These are phyloP conservation scores for Chiloscyllium punctatum DNA, from an alignment of 2,797 vertebrate genomes.

Conservation along the genomic window DNA sequence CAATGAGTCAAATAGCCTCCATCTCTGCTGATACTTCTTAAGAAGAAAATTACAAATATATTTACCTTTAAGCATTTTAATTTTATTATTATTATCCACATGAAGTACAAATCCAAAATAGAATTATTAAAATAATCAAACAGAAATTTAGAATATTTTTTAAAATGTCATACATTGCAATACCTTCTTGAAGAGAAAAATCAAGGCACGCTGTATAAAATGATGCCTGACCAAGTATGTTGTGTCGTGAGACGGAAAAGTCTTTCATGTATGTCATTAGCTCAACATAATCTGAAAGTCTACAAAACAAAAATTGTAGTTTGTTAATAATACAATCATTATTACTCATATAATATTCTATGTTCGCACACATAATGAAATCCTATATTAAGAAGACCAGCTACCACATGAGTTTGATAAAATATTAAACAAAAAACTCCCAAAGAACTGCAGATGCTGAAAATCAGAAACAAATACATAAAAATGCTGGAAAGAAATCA, in stretches of 20 bases:
- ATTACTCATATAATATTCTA: background rate
- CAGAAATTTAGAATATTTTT: background rate
- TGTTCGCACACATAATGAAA: background rate
- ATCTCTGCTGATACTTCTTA: background rate
- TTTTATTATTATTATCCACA: background rate
- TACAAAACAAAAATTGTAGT: background rate
- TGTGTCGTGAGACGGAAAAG: background rate
- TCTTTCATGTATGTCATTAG: background rate
- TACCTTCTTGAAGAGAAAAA: constrained; percentile 23
- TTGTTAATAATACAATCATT: background rate
- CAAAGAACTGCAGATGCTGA: too few relatives aligned
- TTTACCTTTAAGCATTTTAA: background rate
- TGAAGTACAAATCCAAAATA: background rate
- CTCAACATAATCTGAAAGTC: constrained; percentile 14
- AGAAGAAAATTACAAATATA: background rate
- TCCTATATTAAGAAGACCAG: background rate
- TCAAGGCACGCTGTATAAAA: constrained; percentile 26
- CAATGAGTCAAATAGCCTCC: background rate
- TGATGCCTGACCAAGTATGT: constrained; percentile 15
- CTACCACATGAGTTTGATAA: background rate
- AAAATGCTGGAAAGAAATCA: too few relatives aligned
- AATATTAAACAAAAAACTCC: background rate
- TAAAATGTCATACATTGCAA: background rate
- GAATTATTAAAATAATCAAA: background rate
- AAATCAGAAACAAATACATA: too few relatives aligned